Percentiles rank a stretch among this genome's conserved stretches.
phyloP scores from a whole-genome alignment of 2,888 invertebrate genomes.

The Synergus laeviventris region DNA sequence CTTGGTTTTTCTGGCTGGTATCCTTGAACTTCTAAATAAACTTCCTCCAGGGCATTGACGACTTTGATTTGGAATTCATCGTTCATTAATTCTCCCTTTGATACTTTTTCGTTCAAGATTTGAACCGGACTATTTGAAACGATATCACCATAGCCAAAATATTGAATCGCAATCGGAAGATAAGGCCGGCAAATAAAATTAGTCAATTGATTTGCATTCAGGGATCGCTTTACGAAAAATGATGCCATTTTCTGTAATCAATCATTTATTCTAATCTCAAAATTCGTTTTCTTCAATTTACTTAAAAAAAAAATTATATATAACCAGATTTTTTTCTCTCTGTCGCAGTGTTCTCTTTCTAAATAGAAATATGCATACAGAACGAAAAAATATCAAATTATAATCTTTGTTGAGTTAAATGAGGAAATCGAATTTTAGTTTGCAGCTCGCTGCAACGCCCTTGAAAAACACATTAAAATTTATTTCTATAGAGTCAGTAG shows the following conservation, averaged over 20 bases:
- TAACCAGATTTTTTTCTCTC: not conserved
- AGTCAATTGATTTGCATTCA: slow-evolving; percentile 54
- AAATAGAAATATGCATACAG: not conserved
- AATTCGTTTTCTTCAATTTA: not conserved
- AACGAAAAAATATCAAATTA: not conserved
- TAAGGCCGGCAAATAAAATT: slow-evolving; percentile 54
- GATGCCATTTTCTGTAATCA: slow-evolving; percentile 56
- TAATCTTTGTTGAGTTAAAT: too few relatives aligned
- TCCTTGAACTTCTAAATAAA: slow-evolving; percentile 81
- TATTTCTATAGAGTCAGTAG: too few relatives aligned
- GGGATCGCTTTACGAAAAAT: slow-evolving; percentile 55
- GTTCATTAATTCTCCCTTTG: slow-evolving; percentile 79
- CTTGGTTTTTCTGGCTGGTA: slow-evolving; percentile 79
- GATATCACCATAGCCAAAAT: slow-evolving; percentile 40
- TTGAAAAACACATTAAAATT: too few relatives aligned
- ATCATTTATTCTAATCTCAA: not conserved
- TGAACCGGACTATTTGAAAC: slow-evolving; percentile 76
- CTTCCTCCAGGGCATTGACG: slow-evolving; percentile 82
- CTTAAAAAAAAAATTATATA: not conserved
- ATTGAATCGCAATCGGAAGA: slow-evolving; percentile 48
- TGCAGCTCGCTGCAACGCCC: too few relatives aligned
- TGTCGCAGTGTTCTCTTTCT: not conserved
- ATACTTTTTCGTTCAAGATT: slow-evolving; percentile 79
- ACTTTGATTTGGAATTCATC: slow-evolving; percentile 87
- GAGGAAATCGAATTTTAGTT: too few relatives aligned